Conservation (phyloP, 2,888 invertebrate genomes). For the Oligia strigilis region DNA sequence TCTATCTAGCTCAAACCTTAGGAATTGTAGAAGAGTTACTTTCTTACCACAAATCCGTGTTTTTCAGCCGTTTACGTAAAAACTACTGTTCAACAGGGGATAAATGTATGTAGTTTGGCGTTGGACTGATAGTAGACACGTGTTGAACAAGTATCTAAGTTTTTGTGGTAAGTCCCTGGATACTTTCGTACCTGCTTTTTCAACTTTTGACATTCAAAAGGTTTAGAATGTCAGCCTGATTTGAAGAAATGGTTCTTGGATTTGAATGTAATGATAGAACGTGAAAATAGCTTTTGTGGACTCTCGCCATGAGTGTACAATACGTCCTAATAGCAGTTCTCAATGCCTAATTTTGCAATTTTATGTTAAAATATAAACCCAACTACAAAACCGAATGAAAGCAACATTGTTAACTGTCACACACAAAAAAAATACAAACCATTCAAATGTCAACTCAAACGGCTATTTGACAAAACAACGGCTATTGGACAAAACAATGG, state of each 20-base stretch:
- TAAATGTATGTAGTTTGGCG: neutral
- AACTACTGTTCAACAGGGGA: neutral
- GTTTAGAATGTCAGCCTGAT: too few species aligned
- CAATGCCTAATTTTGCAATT: neutral
- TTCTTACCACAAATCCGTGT: neutral
- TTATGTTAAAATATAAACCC: neutral
- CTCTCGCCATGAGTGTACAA: neutral
- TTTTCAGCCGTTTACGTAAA: neutral
- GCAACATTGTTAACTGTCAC: neutral
- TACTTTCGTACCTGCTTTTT: neutral
- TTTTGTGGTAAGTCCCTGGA: neutral
- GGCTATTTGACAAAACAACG: conserved; percentile 19
- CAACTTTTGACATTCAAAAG: neutral
- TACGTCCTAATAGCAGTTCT: too few species aligned
- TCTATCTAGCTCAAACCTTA: too few species aligned
- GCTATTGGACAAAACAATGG: conserved; percentile 18
- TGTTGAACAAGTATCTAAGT: neutral
- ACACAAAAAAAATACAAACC: conserved; percentile 7
- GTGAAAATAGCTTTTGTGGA: neutral
- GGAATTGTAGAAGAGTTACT: neutral
- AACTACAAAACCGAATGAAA: neutral
- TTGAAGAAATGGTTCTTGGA: neutral
- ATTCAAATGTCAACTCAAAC: conserved; percentile 42
- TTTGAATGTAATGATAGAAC: neutral
- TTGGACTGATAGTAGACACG: neutral